Conservation (phyloP, 2,888 invertebrate genomes). For the Crepidodera aurea region DNA sequence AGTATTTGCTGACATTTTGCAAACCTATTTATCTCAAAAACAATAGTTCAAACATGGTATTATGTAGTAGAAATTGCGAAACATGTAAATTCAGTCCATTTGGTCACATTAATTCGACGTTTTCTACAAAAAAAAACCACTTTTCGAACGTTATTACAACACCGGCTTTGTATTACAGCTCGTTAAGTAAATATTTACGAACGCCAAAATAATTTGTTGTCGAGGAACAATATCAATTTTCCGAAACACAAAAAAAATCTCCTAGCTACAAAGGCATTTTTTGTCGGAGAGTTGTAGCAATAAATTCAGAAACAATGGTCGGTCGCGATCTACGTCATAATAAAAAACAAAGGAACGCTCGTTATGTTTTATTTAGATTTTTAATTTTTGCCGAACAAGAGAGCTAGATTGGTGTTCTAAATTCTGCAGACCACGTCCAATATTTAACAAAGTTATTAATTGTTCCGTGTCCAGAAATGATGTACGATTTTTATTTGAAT, state of each 20-base stretch:
- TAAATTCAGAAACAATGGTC: conserved; percentile 59
- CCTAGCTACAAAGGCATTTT: conserved; percentile 46
- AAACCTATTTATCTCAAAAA: too few relatives aligned
- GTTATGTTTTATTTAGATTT: conserved; percentile 60
- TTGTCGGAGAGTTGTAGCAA: conserved; percentile 48
- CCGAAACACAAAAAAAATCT: conserved; percentile 42
- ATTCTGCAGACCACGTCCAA: conserved; percentile 49
- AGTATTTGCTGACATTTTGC: too few relatives aligned
- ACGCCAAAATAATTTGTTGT: conserved; percentile 39
- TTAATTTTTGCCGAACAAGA: conserved; percentile 56
- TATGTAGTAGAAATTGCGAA: neutral
- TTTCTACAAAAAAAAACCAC: conserved; percentile 1
- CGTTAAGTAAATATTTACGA: conserved; percentile 26
- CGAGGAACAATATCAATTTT: conserved; percentile 47
- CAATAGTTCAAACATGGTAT: neutral
- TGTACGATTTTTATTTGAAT: conserved; percentile 57
- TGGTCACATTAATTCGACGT: neutral
- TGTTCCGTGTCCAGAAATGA: conserved; percentile 54
- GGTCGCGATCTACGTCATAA: conserved; percentile 55
- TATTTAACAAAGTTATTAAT: conserved; percentile 58
- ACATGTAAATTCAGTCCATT: conserved; percentile 7
- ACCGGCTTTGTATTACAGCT: conserved; percentile 3
- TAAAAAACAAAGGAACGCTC: conserved; percentile 56
- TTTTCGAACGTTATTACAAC: conserved; percentile 12
- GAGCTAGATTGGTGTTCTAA: conserved; percentile 51